These are phyloP conservation scores for Pseudopleuronectes americanus DNA, from an alignment of 2,797 vertebrate species.

Conservation along the genomic window DNA sequence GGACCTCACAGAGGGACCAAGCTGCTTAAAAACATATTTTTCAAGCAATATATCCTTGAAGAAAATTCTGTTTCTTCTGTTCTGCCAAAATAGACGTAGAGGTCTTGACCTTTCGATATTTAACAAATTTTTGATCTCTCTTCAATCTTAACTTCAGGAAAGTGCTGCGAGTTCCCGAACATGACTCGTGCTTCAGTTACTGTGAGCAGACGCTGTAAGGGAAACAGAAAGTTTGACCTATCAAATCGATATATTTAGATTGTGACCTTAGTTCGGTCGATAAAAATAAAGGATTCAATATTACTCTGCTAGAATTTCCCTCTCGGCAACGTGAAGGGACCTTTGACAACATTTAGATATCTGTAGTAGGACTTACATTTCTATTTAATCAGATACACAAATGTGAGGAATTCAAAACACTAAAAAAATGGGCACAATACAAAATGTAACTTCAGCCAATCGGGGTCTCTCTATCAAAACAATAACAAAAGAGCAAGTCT, in stretches of 20 bases:
- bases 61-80: background rate
- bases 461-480: too few relatives aligned
- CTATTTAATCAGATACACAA: background rate
- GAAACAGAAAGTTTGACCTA: background rate
- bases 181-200: background rate
- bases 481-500: too few relatives aligned
- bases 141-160: background rate
- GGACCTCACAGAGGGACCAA: background rate
- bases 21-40: background rate
- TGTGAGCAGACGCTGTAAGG: background rate
- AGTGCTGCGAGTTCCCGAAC: background rate
- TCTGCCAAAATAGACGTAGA: background rate
- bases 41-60: background rate
- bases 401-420: conserved; percentile 3
- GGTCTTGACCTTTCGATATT: background rate
- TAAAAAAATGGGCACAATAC: background rate
- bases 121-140: background rate
- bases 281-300: background rate
- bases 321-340: background rate
- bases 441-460: too few relatives aligned
- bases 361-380: too few relatives aligned
- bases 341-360: background rate
- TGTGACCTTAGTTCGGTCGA: background rate
- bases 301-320: background rate
- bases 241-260: background rate